phyloP scores from a whole-genome alignment of 1,140 invertebrate genomes.

The Zaprionus camerounensis region DNA sequence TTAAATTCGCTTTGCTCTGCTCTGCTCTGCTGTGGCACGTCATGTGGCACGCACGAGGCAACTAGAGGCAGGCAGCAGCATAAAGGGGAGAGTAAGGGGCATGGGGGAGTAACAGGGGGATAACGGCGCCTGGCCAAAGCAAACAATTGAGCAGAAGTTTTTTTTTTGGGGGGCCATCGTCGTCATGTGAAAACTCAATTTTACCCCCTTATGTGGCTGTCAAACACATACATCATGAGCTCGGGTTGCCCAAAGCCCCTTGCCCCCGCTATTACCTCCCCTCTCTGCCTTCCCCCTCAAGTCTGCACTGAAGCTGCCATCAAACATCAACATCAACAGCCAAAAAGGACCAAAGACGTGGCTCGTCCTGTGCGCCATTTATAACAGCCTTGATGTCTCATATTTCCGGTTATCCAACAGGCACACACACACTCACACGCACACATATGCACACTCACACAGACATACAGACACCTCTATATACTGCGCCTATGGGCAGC shows the following conservation, averaged over 20 bases:
- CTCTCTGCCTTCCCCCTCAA: neutral
- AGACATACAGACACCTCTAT: slow-evolving; percentile 25
- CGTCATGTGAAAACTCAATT: slow-evolving; percentile 72
- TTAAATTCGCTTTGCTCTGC: slow-evolving; percentile 64
- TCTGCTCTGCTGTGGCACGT: slow-evolving; percentile 27
- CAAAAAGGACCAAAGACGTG: slow-evolving; percentile 44
- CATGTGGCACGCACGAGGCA: slow-evolving; percentile 45
- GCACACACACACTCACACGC: slow-evolving; percentile 24
- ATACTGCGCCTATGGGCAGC: slow-evolving; percentile 54
- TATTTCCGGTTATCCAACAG: slow-evolving; percentile 78
- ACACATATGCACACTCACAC: slow-evolving; percentile 9
- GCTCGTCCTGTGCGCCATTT: slow-evolving; percentile 66
- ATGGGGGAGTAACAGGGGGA: slow-evolving; percentile 5
- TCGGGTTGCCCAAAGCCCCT: neutral
- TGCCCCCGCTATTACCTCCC: slow-evolving; percentile 6
- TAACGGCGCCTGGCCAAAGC: slow-evolving; percentile 44
- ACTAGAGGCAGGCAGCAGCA: neutral
- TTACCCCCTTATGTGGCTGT: slow-evolving; percentile 78
- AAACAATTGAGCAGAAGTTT: slow-evolving; percentile 62
- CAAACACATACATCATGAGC: slow-evolving; percentile 71
- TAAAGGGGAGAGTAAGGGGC: neutral
- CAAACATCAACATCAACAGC: slow-evolving; percentile 71
- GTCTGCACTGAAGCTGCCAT: slow-evolving; percentile 47
- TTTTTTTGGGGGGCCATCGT: slow-evolving; percentile 16
- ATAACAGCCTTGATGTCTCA: slow-evolving; percentile 82